These are phyloP conservation scores for Drosophila sechellia DNA, from an alignment of 1,140 invertebrate genomes.

Conservation along the genomic window DNA sequence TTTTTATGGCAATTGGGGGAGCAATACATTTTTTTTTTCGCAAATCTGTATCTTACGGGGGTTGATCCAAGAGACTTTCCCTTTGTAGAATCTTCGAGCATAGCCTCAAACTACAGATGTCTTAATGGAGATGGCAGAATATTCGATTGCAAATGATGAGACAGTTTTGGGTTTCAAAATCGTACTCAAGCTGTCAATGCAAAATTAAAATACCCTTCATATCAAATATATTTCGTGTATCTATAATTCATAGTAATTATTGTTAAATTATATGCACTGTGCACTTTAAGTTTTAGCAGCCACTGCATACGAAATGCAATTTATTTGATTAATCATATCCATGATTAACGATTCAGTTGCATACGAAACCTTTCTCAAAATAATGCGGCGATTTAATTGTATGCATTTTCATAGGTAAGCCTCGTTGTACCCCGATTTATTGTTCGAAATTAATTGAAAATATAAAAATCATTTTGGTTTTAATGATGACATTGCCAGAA, in stretches of 20 bases:
- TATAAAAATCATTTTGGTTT: constrained; percentile 47
- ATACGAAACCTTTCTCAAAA: constrained; percentile 22
- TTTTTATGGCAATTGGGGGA: constrained; percentile 67
- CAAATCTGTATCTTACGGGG: constrained; percentile 59
- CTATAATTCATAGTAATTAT: too few relatives aligned
- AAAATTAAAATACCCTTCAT: too few relatives aligned
- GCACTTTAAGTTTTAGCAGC: background rate
- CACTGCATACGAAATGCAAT: constrained; percentile 9
- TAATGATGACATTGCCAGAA: constrained; percentile 46
- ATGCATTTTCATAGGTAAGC: constrained; percentile 17
- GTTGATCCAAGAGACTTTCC: constrained; percentile 41
- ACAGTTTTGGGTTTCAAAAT: constrained; percentile 22
- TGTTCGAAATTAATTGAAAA: constrained; percentile 60
- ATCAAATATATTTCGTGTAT: too few relatives aligned
- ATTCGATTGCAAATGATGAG: constrained; percentile 38
- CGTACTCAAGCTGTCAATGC: background rate
- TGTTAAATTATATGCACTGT: background rate
- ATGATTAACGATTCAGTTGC: constrained; percentile 40
- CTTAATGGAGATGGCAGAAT: constrained; percentile 19
- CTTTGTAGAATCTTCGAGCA: constrained; percentile 18
- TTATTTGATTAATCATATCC: constrained; percentile 27
- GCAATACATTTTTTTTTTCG: constrained; percentile 68
- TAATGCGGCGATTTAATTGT: constrained; percentile 37
- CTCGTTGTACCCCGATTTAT: constrained; percentile 24
- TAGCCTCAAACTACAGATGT: constrained; percentile 38